Evolutionary conservation across 2,888 invertebrate genomes (phyloP), one percentile per base, ranked within the genome.

Genomic region (Hecatera dysodea): DNA sequence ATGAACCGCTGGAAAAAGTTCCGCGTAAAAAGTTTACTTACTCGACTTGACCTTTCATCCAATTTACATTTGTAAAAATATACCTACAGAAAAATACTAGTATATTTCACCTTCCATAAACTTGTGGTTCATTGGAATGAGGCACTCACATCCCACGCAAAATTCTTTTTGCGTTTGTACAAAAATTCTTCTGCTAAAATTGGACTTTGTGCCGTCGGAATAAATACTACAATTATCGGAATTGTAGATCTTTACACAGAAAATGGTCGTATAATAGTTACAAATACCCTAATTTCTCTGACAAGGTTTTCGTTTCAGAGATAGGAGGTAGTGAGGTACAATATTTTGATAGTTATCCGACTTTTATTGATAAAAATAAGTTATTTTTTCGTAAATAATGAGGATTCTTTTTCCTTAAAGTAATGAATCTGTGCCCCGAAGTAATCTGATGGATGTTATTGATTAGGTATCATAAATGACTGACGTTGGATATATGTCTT

Each of bases 271-370:
- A 22, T 65, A 61, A 59, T 62, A 55, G 60, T 66, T 77, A 83
- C 77, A 73, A 72, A 77, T 73, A 74, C 67, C 78, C 75, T 82
- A 83, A 86, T 85, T 86, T 84, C 71, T 82, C 84, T 76, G 80
- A 89, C 88, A 87, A 72, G 81, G 73, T 80, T 85, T 87, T 81
- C 81, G 77, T 82, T 87, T 87, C 72, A 85, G 78, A 75, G 81
- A 63, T 67, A 53, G 64, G 56, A 61, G 52, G 55, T 57, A 36
- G 66, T 56, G 39, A 62, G 65, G 71, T 83, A 83, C 67, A 64
- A 78, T 78, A 73, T 74, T 78, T 82, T 79, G 70, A 75, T 76
- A 74, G 70, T 77, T 76, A 76, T 73, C 65, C 67, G 79, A 78
- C 74, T 75, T 81, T 78, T 87, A 73, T 80, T 71, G 77, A 72